A percentile compares a stretch with the other conserved stretches of the same genome.
Evolutionary conservation across 2,888 invertebrate species (phyloP).

Genomic region (Drosophila greeni): DNA sequence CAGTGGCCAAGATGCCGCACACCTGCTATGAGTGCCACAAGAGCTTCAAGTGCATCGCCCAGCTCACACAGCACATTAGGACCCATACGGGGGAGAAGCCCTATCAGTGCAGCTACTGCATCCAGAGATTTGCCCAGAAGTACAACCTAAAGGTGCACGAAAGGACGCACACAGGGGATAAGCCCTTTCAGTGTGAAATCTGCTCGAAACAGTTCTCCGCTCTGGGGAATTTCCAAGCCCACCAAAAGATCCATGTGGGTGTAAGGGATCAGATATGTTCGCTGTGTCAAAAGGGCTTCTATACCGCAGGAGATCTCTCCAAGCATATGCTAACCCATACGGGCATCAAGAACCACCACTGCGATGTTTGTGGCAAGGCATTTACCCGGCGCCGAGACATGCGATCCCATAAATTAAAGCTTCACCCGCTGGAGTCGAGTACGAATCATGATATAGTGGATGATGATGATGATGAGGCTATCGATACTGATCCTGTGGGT

Average conservation of each 20-base stretch:
- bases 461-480: conserved; percentile 65
- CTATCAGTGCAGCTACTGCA: conserved; percentile 81
- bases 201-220: conserved; percentile 83
- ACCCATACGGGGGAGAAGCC: conserved; percentile 83
- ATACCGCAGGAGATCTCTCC: conserved; percentile 82
- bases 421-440: conserved; percentile 70
- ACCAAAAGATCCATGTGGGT: conserved; percentile 83
- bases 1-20: conserved; percentile 81
- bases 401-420: conserved; percentile 79
- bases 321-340: conserved; percentile 82
- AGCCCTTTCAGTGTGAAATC: conserved; percentile 83
- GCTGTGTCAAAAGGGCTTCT: conserved; percentile 82
- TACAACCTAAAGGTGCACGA: conserved; percentile 82
- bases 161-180: conserved; percentile 81
- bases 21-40: conserved; percentile 82
- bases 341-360: conserved; percentile 81
- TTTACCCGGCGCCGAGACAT: conserved; percentile 82
- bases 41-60: conserved; percentile 82
- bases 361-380: conserved; percentile 81
- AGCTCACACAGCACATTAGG: conserved; percentile 82
- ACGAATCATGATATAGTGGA: conserved; percentile 69
- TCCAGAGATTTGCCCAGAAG: conserved; percentile 82
- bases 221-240: conserved; percentile 82
- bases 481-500: conserved; percentile 61
- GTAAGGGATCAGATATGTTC: conserved; percentile 82